These are phyloP conservation scores for Onychostoma macrolepis DNA, from an alignment of 2,113 vertebrate species.

Conservation along the genomic window DNA sequence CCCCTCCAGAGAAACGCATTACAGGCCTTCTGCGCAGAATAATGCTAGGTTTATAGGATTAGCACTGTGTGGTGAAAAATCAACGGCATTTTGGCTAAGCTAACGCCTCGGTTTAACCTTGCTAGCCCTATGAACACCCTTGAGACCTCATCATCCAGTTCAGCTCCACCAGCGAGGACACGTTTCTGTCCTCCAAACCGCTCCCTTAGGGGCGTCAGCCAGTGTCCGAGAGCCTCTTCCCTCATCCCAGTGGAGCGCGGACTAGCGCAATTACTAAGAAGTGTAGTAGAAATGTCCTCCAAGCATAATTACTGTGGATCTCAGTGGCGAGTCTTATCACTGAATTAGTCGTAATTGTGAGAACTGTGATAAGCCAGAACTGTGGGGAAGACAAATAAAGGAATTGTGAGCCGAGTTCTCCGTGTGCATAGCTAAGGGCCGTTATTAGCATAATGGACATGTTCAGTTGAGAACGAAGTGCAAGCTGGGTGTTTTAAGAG, in stretches of 20 bases:
- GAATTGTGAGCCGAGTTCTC: conserved; percentile 25
- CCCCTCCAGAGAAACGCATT: not conserved
- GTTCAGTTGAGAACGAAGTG: conserved; percentile 60
- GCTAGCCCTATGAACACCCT: not conserved
- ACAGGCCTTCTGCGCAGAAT: not conserved
- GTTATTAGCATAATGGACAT: conserved; percentile 68
- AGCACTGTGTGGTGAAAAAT: conserved; percentile 6
- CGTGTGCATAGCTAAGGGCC: conserved; percentile 39
- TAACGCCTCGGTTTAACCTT: conserved; percentile 27
- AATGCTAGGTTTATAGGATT: not conserved
- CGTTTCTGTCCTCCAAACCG: conserved; percentile 49
- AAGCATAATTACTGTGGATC: conserved; percentile 72
- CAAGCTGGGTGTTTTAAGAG: conserved; percentile 45
- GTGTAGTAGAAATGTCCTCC: conserved; percentile 69
- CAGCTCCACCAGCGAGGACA: conserved; percentile 47
- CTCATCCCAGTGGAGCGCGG: not conserved
- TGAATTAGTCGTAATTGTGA: conserved; percentile 72
- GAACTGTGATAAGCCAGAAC: conserved; percentile 72
- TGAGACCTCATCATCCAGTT: conserved; percentile 28
- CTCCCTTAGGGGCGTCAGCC: conserved; percentile 30
- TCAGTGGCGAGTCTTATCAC: conserved; percentile 69
- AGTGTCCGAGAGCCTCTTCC: not conserved
- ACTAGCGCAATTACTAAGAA: conserved; percentile 22
- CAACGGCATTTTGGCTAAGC: not conserved
- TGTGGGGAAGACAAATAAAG: conserved; percentile 15